Evolutionary conservation across 2,113 vertebrate species (phyloP).

Genomic region (Eulemur macaco): DNA sequence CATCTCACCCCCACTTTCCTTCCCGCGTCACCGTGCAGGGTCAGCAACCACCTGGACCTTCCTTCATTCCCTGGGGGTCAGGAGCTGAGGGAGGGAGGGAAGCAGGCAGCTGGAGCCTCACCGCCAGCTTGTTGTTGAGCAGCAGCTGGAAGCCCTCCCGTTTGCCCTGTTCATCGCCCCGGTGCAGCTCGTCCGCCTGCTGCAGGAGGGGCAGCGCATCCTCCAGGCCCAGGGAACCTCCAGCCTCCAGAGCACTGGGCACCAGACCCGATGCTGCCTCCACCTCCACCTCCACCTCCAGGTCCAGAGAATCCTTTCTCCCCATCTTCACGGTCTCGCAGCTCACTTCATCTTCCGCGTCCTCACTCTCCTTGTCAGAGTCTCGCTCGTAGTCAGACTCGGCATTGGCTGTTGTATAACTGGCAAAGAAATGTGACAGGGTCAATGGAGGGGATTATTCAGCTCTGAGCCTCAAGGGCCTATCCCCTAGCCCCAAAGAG

Average conservation of each 20-base stretch:
- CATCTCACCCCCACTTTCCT: neutral
- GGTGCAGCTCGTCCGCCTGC: conserved; percentile 89
- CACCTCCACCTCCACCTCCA: conserved; percentile 75
- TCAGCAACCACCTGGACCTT: neutral
- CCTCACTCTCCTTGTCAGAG: conserved; percentile 88
- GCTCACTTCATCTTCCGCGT: conserved; percentile 89
- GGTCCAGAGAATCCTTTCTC: conserved; percentile 85
- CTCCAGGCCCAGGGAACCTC: conserved; percentile 61
- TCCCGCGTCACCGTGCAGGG: neutral
- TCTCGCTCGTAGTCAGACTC: conserved; percentile 95
- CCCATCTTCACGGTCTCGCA: conserved; percentile 89
- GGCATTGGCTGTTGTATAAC: conserved; percentile 93
- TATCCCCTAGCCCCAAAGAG: neutral
- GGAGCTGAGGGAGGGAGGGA: neutral
- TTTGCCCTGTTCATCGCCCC: conserved; percentile 84
- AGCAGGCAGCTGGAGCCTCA: conserved; percentile 70
- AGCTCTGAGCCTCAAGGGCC: neutral
- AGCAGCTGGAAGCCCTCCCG: conserved; percentile 91
- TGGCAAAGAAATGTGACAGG: conserved; percentile 66
- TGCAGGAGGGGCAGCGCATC: conserved; percentile 89
- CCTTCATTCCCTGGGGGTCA: neutral
- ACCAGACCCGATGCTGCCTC: neutral
- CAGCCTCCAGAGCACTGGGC: conserved; percentile 58
- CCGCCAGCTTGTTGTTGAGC: conserved; percentile 89
- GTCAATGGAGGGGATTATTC: neutral